Percentiles rank a stretch among this genome's conserved stretches.
Conservation (phyloP, 2,888 invertebrate species). For the Lycaena phlaeas region DNA sequence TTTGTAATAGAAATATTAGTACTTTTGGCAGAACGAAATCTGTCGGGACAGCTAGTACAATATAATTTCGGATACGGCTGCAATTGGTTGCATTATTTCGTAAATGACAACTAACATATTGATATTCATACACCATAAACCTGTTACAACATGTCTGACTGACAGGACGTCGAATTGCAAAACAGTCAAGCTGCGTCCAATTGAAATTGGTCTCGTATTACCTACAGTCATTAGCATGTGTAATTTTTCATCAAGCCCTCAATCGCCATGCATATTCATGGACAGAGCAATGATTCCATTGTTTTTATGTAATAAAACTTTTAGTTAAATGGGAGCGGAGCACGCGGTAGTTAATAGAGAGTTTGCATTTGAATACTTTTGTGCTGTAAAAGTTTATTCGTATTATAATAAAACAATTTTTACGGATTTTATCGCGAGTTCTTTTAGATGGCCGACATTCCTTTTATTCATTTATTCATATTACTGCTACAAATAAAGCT, state of each 20-base stretch:
- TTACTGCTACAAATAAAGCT: no score
- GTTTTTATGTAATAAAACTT: conserved; percentile 18
- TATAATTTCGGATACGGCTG: no score
- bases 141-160: neutral
- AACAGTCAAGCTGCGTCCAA: conserved; percentile 24
- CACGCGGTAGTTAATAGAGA: neutral
- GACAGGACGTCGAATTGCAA: conserved; percentile 9
- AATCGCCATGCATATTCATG: conserved; percentile 40
- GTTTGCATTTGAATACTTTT: neutral
- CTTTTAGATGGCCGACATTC: no score
- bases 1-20: no score
- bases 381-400: no score
- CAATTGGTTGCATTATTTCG: no score
- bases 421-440: no score
- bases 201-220: conserved; percentile 28
- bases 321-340: neutral
- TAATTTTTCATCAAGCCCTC: conserved; percentile 33
- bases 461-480: no score
- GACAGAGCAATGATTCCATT: conserved; percentile 25
- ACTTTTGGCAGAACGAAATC: no score
- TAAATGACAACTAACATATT: neutral
- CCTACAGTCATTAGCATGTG: conserved; percentile 32
- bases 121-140: conserved; percentile 5
- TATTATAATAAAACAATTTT: no score
- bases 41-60: no score